Conservation (phyloP, 2,888 invertebrate genomes). For the Acanthosepion lycidas region DNA sequence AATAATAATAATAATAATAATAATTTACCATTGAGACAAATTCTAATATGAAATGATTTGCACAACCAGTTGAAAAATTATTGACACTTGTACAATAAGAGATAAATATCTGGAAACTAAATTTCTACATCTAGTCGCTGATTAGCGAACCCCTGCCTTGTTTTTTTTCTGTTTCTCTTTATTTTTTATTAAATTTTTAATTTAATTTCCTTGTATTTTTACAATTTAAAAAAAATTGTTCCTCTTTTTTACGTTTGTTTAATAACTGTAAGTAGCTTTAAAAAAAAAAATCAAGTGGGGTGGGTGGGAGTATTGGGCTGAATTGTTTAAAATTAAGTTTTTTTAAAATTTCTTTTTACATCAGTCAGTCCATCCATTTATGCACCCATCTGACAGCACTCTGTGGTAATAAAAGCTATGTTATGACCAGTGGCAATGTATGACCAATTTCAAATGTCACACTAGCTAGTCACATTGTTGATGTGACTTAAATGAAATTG, state of each 20-base stretch:
- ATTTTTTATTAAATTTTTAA: not conserved
- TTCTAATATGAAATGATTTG: conserved; percentile 39
- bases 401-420: conserved; percentile 11
- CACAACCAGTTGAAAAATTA: conserved; percentile 45
- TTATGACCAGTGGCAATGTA: not conserved
- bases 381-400: conserved; percentile 33
- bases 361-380: not conserved
- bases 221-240: not conserved
- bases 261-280: not conserved
- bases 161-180: conserved; percentile 33
- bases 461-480: not conserved
- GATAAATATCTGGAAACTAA: conserved; percentile 6
- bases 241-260: not conserved
- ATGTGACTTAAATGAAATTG: not conserved
- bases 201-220: conserved; percentile 24
- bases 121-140: conserved; percentile 33
- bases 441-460: not conserved
- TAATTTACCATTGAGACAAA: not conserved
- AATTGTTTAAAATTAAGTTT: not conserved
- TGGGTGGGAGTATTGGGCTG: conserved; percentile 4
- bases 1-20: conserved; percentile 13
- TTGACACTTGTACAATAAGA: conserved; percentile 13
- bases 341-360: not conserved
- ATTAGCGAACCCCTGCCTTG: conserved; percentile 33
- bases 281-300: not conserved